These are phyloP conservation scores for Ectropis crepuscularia DNA, from an alignment of 2,888 invertebrate genomes.

Conservation along the genomic window DNA sequence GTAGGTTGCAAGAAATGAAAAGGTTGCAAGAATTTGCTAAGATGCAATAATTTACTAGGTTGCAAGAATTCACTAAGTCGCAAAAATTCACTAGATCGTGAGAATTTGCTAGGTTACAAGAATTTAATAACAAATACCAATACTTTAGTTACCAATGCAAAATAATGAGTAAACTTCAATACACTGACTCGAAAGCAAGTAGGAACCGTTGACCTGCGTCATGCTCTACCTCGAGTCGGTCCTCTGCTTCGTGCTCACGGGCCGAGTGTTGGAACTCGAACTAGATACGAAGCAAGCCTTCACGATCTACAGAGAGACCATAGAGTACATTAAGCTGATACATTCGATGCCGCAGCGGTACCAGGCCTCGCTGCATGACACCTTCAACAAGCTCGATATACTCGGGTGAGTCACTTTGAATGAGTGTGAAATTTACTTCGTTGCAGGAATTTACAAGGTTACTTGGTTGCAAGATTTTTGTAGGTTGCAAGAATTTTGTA, in stretches of 20 bases:
- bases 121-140: background rate
- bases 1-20: no score
- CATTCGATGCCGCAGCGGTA: background rate
- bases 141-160: no score
- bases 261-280: constrained; percentile 94
- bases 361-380: background rate
- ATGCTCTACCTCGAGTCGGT: constrained; percentile 97
- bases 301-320: background rate
- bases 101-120: background rate
- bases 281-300: constrained; percentile 90
- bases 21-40: no score
- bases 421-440: background rate
- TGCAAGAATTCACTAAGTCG: background rate
- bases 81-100: background rate
- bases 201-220: constrained; percentile 92
- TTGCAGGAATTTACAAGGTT: background rate
- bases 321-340: background rate
- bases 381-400: constrained; percentile 52
- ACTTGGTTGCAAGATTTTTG: no score
- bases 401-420: constrained; percentile 62
- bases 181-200: constrained; percentile 89
- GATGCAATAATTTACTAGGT: background rate
- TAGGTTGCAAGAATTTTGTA: no score
- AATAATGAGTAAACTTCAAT: no score
- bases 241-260: constrained; percentile 95